phyloP scores from a whole-genome alignment of 1,140 invertebrate genomes.

The Planococcus citri region DNA sequence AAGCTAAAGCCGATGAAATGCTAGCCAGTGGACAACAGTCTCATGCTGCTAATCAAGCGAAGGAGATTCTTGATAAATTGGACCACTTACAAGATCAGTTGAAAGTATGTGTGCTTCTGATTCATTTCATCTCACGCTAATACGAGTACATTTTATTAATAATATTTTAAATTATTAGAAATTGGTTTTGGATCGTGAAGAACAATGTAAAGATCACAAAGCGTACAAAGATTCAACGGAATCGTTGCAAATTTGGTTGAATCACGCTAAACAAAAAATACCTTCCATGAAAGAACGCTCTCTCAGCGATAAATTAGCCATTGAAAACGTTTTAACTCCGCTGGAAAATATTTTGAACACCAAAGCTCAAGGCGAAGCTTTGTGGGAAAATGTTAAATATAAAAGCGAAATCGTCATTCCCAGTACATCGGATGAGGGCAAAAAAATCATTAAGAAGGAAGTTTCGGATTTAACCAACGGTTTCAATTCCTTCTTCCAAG shows the following conservation, averaged over 20 bases:
- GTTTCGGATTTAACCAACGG: constrained; percentile 68
- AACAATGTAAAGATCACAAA: constrained; percentile 75
- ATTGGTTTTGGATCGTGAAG: constrained; percentile 61
- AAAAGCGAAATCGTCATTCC: constrained; percentile 73
- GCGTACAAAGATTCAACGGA: constrained; percentile 80
- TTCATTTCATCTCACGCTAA: not conserved
- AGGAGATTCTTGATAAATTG: constrained; percentile 69
- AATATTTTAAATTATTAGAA: constrained; percentile 37
- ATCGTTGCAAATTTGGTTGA: constrained; percentile 72
- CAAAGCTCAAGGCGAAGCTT: constrained; percentile 75
- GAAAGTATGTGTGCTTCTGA: constrained; percentile 37
- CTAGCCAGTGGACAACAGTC: constrained; percentile 69
- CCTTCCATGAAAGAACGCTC: constrained; percentile 72
- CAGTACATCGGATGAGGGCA: constrained; percentile 63
- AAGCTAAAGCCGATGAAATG: constrained; percentile 76
- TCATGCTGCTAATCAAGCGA: constrained; percentile 66
- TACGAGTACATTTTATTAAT: not conserved
- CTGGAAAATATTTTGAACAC: constrained; percentile 76
- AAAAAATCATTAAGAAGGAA: constrained; percentile 68
- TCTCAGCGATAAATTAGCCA: constrained; percentile 70
- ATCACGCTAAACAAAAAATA: constrained; percentile 72
- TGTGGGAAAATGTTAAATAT: constrained; percentile 74
- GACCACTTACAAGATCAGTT: constrained; percentile 55
- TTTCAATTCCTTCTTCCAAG: constrained; percentile 68
- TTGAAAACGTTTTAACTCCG: constrained; percentile 74